These are phyloP conservation scores for Siphlonurus alternatus DNA, from an alignment of 2,888 invertebrate genomes.

Conservation along the genomic window DNA sequence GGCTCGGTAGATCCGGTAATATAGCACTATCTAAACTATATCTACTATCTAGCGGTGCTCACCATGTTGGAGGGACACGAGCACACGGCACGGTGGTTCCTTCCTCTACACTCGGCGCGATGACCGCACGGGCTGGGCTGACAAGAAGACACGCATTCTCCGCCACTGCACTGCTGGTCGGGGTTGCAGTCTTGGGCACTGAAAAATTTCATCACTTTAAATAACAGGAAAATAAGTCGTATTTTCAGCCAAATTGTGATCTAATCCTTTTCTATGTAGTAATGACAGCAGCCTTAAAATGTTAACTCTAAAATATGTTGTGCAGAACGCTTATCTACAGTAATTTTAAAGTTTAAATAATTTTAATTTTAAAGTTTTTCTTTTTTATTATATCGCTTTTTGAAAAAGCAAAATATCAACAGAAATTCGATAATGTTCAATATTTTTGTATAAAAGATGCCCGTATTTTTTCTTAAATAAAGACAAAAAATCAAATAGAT, in stretches of 20 bases:
- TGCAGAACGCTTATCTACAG: background rate
- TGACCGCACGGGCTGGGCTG: slow-evolving; percentile 27
- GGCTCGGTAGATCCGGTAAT: too few species aligned
- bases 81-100: slow-evolving; percentile 65
- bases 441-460: background rate
- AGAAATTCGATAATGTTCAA: background rate
- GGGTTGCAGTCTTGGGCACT: slow-evolving; percentile 58
- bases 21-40: too few species aligned
- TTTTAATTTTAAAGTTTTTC: background rate
- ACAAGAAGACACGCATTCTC: slow-evolving; percentile 70
- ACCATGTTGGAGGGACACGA: slow-evolving; percentile 42
- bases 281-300: too few species aligned
- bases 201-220: background rate
- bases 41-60: too few species aligned
- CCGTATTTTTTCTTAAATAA: too few species aligned
- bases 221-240: too few species aligned
- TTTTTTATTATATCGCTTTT: background rate
- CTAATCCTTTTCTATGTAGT: too few species aligned
- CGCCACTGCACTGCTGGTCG: slow-evolving; percentile 64
- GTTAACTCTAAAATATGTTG: too few species aligned
- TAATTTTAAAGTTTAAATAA: background rate
- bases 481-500: too few species aligned
- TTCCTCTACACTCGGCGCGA: slow-evolving; percentile 22
- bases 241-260: too few species aligned
- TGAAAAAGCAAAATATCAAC: background rate